These are phyloP conservation scores for Silurus aristotelis DNA, from an alignment of 2,797 vertebrate genomes.

Conservation along the genomic window DNA sequence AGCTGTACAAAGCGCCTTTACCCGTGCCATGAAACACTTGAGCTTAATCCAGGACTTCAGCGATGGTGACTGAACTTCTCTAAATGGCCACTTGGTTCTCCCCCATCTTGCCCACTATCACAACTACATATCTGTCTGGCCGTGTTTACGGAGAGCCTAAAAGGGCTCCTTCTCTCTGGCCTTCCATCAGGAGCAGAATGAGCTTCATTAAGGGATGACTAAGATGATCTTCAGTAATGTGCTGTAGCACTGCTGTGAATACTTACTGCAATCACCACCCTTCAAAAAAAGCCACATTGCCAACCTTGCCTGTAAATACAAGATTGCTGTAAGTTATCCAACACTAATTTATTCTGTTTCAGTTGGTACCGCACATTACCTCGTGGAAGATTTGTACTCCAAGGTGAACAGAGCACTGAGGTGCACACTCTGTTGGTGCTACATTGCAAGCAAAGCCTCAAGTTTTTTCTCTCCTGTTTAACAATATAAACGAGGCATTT, in stretches of 20 bases:
- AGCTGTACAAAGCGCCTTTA: slow-evolving; percentile 87
- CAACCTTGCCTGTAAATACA: slow-evolving; percentile 78
- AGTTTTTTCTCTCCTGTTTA: slow-evolving; percentile 28
- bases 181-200: slow-evolving; percentile 47
- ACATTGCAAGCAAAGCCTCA: slow-evolving; percentile 65
- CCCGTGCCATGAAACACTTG: slow-evolving; percentile 87
- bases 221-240: slow-evolving; percentile 71
- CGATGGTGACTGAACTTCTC: slow-evolving; percentile 73
- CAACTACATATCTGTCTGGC: slow-evolving; percentile 27
- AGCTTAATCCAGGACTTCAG: slow-evolving; percentile 78
- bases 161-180: slow-evolving; percentile 59
- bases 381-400: slow-evolving; percentile 66
- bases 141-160: slow-evolving; percentile 24
- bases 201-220: slow-evolving; percentile 75
- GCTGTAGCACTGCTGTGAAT: slow-evolving; percentile 74
- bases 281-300: slow-evolving; percentile 55
- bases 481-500: slow-evolving; percentile 47
- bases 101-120: slow-evolving; percentile 32
- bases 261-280: slow-evolving; percentile 63
- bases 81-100: slow-evolving; percentile 26
- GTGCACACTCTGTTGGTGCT: slow-evolving; percentile 78
- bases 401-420: slow-evolving; percentile 52
- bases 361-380: slow-evolving; percentile 68
- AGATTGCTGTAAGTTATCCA: slow-evolving; percentile 76
- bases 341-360: slow-evolving; percentile 91